Percentiles rank a stretch among this genome's conserved stretches.
Evolutionary conservation across 2,797 vertebrate genomes (phyloP).

Genomic region (Varecia variegata): DNA sequence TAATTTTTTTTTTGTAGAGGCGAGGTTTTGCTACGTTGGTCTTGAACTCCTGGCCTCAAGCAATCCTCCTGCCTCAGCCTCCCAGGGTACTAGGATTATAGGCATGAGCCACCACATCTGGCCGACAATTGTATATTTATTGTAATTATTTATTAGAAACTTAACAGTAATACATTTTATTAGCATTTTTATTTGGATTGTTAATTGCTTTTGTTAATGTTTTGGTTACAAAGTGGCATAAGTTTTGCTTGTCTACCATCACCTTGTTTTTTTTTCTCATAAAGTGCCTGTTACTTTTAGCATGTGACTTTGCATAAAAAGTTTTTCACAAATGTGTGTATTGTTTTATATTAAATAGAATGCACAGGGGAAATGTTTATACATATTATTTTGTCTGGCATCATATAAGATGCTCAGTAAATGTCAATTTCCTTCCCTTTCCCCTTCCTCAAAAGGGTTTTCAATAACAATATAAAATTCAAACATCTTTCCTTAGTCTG

Average conservation of each 20-base stretch:
- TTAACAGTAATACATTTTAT: neutral
- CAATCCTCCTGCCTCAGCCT: neutral
- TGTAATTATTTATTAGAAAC: neutral
- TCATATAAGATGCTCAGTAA: neutral
- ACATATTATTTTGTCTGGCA: neutral
- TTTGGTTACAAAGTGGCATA: neutral
- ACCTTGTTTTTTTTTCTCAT: neutral
- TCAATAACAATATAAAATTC: neutral
- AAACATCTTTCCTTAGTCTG: neutral
- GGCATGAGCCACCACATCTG: neutral
- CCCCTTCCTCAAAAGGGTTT: neutral
- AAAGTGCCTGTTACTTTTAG: neutral
- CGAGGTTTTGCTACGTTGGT: neutral
- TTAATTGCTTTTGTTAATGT: slow-evolving; percentile 7
- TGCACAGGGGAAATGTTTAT: neutral
- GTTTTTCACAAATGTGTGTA: neutral
- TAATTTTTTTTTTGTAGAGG: neutral
- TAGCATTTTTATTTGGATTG: neutral
- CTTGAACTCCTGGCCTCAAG: neutral
- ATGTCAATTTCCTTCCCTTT: neutral
- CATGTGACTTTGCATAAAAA: neutral
- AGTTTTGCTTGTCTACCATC: neutral
- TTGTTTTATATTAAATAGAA: neutral
- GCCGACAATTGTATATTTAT: neutral
- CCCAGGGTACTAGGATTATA: neutral